Conservation (phyloP, 2,113 vertebrate species). For the Passer domesticus region DNA sequence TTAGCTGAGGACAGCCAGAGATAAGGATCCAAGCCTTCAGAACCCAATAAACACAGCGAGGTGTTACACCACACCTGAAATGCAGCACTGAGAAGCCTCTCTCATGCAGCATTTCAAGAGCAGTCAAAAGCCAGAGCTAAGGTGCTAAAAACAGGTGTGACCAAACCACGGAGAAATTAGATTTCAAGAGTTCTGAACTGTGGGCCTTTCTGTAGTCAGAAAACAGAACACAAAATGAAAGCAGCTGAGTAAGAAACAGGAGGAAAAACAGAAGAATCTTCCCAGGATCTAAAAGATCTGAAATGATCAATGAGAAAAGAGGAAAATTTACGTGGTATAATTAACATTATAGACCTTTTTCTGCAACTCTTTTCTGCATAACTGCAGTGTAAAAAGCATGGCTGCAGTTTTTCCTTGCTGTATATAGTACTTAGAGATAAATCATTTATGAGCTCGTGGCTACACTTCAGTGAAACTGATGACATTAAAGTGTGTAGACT, state of each 20-base stretch:
- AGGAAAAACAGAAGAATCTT: not conserved
- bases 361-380: not conserved
- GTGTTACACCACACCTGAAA: not conserved
- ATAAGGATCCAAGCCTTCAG: not conserved
- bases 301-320: not conserved
- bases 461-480: not conserved
- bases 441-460: not conserved
- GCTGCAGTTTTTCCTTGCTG: not conserved
- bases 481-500: not conserved
- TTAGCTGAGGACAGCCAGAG: not conserved
- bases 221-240: not conserved
- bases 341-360: not conserved
- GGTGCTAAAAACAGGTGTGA: not conserved
- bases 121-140: not conserved
- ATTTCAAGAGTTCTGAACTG: not conserved
- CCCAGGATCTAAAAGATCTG: not conserved
- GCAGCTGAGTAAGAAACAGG: not conserved
- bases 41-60: rapidly evolving
- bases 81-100: not conserved
- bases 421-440: not conserved
- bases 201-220: not conserved
- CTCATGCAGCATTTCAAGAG: not conserved
- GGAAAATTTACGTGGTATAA: not conserved
- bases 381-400: not conserved
- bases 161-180: not conserved